A percentile compares a stretch with the other conserved stretches of the same genome.
Evolutionary conservation across 2,113 vertebrate species (phyloP).

Genomic region (Rhynchopsitta pachyrhyncha): DNA sequence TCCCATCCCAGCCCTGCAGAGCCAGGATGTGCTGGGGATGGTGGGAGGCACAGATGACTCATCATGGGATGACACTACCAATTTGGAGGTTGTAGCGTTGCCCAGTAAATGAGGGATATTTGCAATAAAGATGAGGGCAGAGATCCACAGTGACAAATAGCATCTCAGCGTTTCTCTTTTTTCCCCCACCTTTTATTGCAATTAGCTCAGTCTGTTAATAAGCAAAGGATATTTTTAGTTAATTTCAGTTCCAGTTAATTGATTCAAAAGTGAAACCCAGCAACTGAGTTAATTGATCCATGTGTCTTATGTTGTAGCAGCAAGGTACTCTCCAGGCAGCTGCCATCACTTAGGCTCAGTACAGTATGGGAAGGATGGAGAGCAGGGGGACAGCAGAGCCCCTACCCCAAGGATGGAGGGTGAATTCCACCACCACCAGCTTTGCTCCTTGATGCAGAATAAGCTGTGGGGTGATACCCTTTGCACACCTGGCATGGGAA

Average conservation of each 20-base stretch:
- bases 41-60: not conserved
- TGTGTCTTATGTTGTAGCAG: slow-evolving; percentile 33
- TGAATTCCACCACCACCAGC: not conserved
- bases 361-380: not conserved
- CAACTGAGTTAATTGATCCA: slow-evolving; percentile 69
- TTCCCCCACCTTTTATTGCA: slow-evolving; percentile 17
- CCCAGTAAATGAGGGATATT: slow-evolving; percentile 14
- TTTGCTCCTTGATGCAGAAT: not conserved
- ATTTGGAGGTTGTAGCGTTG: not conserved
- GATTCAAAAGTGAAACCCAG: slow-evolving; percentile 68
- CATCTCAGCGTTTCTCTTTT: not conserved
- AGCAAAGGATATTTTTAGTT: slow-evolving; percentile 71
- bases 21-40: not conserved
- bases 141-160: slow-evolving; percentile 35
- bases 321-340: slow-evolving; percentile 40
- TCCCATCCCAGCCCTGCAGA: rapidly evolving
- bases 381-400: not conserved
- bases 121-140: slow-evolving; percentile 3
- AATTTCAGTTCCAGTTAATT: slow-evolving; percentile 68
- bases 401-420: rapidly evolving
- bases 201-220: slow-evolving; percentile 70
- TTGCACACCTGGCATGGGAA: rapidly evolving
- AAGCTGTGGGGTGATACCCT: not conserved
- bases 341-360: not conserved
- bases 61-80: not conserved